Evolutionary conservation across 2,797 vertebrate species (phyloP).

Genomic region (Toxotes lorentzi): DNA sequence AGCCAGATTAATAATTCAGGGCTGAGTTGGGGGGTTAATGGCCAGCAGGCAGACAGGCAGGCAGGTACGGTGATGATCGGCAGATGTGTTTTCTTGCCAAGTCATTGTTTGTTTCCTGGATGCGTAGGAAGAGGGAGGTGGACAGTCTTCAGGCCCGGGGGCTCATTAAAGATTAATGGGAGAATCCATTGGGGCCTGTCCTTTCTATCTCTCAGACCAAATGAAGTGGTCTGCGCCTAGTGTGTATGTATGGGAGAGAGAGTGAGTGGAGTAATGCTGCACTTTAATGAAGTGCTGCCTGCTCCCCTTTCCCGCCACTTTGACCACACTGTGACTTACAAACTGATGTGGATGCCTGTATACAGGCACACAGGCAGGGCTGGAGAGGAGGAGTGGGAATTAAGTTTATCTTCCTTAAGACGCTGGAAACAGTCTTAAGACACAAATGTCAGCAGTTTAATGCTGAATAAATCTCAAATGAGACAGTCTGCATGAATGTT

Average conservation of each 20-base stretch:
- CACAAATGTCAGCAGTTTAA: conserved; percentile 8
- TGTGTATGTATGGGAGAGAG: conserved; percentile 45
- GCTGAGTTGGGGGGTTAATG: conserved; percentile 66
- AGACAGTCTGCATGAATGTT: background rate
- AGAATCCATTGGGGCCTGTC: conserved; percentile 70
- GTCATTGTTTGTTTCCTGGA: conserved; percentile 80
- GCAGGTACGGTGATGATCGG: conserved; percentile 51
- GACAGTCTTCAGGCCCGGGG: conserved; percentile 59
- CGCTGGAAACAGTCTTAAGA: background rate
- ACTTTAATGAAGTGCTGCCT: conserved; percentile 79
- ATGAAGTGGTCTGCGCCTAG: conserved; percentile 73
- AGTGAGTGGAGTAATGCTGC: conserved; percentile 61
- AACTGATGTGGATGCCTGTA: conserved; percentile 19
- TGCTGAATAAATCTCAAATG: background rate
- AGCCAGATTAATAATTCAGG: conserved; percentile 71
- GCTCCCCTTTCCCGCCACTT: conserved; percentile 62
- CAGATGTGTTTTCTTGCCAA: conserved; percentile 62
- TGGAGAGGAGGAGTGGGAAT: background rate
- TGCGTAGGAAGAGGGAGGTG: conserved; percentile 49
- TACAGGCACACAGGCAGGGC: background rate
- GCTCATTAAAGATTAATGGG: conserved; percentile 81
- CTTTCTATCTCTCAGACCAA: conserved; percentile 73
- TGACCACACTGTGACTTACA: conserved; percentile 59
- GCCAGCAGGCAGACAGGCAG: conserved; percentile 49
- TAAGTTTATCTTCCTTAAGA: background rate